Evolutionary conservation across 1,140 invertebrate species (phyloP).

Genomic region (Akabosia matsudoensis): DNA sequence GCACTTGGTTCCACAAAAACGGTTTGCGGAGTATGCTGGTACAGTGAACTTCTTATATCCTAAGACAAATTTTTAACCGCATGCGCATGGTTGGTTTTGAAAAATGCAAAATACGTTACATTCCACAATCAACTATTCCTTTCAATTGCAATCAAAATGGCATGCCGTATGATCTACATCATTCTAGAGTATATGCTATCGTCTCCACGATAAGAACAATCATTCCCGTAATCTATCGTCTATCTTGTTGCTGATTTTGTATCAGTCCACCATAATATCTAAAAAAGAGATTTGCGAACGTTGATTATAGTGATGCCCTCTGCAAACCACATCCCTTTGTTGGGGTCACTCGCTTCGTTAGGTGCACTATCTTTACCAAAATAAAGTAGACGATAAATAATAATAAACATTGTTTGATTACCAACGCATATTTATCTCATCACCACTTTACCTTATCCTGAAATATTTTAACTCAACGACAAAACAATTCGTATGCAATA

Average conservation of each 20-base stretch:
- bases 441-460: not conserved
- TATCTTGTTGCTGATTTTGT: conserved; percentile 2
- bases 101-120: not conserved
- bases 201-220: not conserved
- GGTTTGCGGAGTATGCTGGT: not conserved
- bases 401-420: not conserved
- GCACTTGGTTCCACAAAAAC: too few relatives aligned
- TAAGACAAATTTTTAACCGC: not conserved
- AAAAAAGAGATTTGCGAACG: too few relatives aligned
- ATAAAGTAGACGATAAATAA: not conserved
- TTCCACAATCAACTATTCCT: not conserved
- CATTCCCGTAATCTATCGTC: not conserved
- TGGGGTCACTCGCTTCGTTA: not conserved
- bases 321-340: not conserved
- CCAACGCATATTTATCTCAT: not conserved
- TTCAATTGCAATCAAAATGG: not conserved
- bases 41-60: not conserved
- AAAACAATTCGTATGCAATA: not conserved
- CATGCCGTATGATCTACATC: not conserved
- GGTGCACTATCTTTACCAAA: not conserved
- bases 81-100: not conserved
- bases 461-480: not conserved
- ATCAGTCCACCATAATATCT: not conserved
- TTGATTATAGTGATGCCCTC: not conserved
- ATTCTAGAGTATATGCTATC: not conserved